These are phyloP conservation scores for Oxyruncus cristatus DNA, from an alignment of 2,113 vertebrate species.

Conservation along the genomic window DNA sequence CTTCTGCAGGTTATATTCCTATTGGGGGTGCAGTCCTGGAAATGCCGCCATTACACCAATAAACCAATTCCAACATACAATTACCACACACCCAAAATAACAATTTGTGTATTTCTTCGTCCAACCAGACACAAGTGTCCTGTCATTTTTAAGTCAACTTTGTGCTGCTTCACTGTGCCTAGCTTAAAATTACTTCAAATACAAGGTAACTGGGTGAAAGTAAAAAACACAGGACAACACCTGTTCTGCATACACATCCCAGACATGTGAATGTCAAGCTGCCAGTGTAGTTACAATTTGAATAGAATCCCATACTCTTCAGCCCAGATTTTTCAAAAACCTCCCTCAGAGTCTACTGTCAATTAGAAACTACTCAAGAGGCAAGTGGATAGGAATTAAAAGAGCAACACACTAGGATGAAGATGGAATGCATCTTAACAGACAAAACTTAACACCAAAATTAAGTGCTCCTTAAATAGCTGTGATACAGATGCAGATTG, in stretches of 20 bases:
- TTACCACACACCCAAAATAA: neutral
- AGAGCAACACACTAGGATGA: neutral
- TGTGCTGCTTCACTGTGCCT: neutral
- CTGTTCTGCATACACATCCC: neutral
- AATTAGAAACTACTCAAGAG: neutral
- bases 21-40: rapidly evolving
- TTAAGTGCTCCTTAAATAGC: neutral
- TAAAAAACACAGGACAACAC: neutral
- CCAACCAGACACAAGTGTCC: neutral
- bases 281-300: neutral
- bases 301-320: neutral
- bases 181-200: neutral
- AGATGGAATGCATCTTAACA: neutral
- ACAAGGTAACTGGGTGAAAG: neutral
- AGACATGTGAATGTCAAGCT: neutral
- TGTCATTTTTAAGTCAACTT: neutral
- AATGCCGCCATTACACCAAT: neutral
- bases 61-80: neutral
- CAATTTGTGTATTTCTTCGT: neutral
- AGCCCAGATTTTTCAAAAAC: neutral
- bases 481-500: neutral
- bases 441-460: neutral
- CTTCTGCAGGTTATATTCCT: neutral
- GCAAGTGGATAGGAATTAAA: neutral
- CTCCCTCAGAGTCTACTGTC: neutral